These are phyloP conservation scores for Parazoanthus darwini DNA, from an alignment of 92 coral and sea anemone species.

Conservation along the genomic window DNA sequence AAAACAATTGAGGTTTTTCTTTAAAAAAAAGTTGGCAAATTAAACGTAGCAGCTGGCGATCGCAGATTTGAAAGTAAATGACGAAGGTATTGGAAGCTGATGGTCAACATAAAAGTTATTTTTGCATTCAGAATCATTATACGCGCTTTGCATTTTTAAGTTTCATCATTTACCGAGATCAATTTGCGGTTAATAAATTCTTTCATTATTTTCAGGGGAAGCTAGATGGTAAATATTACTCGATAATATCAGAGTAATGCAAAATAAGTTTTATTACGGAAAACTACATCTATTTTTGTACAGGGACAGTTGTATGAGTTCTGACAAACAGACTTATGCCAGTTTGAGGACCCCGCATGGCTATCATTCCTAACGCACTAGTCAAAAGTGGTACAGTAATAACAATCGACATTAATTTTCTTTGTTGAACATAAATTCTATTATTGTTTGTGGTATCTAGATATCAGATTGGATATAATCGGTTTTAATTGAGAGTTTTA, in stretches of 20 bases:
- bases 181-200: not conserved
- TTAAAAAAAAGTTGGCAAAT: not conserved
- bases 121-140: not conserved
- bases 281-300: not conserved
- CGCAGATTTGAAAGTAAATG: conserved; percentile 7
- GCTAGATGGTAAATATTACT: not conserved
- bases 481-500: not conserved
- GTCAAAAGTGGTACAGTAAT: not conserved
- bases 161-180: not conserved
- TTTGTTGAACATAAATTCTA: not conserved
- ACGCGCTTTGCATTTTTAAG: not conserved
- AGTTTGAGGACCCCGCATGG: not conserved
- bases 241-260: not conserved
- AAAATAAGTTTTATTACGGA: not conserved
- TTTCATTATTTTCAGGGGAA: not conserved
- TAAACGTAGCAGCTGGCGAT: not conserved
- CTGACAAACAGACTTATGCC: not conserved
- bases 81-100: not conserved
- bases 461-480: conserved; percentile 1
- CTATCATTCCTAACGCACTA: not conserved
- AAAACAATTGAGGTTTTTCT: not conserved
- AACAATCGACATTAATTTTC: not conserved
- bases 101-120: not conserved
- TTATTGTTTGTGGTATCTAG: not conserved
- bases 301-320: not conserved